A percentile compares a stretch with the other conserved stretches of the same genome.
Conservation (phyloP, 2,113 vertebrate genomes). For the Apus apus region DNA sequence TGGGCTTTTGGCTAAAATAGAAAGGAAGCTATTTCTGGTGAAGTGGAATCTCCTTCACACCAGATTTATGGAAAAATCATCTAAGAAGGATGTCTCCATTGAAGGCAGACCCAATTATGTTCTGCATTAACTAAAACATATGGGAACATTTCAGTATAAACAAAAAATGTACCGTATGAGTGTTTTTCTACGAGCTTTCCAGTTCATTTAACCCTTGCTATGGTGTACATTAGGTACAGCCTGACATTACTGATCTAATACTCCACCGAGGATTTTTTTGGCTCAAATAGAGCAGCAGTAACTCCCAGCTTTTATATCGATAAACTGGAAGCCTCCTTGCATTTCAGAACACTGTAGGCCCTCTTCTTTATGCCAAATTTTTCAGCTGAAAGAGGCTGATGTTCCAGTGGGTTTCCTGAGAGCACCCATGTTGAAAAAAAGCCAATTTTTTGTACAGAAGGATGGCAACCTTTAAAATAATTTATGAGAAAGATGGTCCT, state of each 20-base stretch:
- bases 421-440: not conserved
- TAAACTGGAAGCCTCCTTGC: not conserved
- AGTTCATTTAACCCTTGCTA: constrained; percentile 64
- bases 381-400: not conserved
- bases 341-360: not conserved
- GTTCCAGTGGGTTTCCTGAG: not conserved
- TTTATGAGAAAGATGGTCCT: not conserved
- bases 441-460: not conserved
- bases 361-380: not conserved
- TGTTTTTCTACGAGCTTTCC: constrained; percentile 39
- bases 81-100: constrained; percentile 45
- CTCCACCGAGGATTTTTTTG: not conserved
- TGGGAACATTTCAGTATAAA: constrained; percentile 65
- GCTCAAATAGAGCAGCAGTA: not conserved
- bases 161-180: constrained; percentile 58
- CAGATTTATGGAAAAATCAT: constrained; percentile 40
- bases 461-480: not conserved
- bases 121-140: constrained; percentile 59
- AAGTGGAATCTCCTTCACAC: not conserved
- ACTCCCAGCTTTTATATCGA: not conserved
- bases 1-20: not conserved
- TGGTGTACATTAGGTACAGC: not conserved
- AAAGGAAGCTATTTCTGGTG: constrained; percentile 34
- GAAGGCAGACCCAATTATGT: constrained; percentile 59
- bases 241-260: not conserved